These are phyloP conservation scores for Lacerta agilis DNA, from an alignment of 2,797 vertebrate genomes.

Conservation along the genomic window DNA sequence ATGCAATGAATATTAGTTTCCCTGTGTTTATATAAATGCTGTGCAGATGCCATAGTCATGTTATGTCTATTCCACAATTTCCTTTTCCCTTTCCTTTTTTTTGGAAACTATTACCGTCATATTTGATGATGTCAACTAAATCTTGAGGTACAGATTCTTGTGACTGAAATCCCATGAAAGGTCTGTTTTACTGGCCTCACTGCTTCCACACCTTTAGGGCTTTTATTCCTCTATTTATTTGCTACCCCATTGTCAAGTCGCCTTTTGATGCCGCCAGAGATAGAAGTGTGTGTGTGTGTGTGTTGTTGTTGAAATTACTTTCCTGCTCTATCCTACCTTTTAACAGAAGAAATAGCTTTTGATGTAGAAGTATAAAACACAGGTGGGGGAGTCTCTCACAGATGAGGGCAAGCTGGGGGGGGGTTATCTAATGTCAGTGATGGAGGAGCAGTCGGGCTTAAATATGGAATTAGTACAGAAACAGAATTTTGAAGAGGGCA, in stretches of 20 bases:
- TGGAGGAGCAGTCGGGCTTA: background rate
- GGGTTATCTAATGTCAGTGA: background rate
- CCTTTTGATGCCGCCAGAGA: background rate
- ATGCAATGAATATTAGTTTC: conserved; percentile 7
- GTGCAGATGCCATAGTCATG: background rate
- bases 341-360: background rate
- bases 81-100: background rate
- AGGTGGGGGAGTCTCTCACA: background rate
- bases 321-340: background rate
- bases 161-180: background rate
- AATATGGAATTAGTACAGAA: background rate
- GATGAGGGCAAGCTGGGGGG: too few relatives aligned
- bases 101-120: background rate
- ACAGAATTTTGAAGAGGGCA: background rate
- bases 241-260: too few relatives aligned
- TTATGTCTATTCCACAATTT: conserved; percentile 5
- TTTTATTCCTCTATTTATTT: background rate
- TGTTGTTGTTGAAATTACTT: background rate
- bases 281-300: too few relatives aligned
- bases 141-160: background rate
- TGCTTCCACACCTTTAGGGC: background rate
- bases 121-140: background rate
- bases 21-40: background rate
- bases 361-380: background rate
- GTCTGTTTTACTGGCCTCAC: background rate